Conservation (phyloP, 1,140 invertebrate genomes). For the Samia ricini region DNA sequence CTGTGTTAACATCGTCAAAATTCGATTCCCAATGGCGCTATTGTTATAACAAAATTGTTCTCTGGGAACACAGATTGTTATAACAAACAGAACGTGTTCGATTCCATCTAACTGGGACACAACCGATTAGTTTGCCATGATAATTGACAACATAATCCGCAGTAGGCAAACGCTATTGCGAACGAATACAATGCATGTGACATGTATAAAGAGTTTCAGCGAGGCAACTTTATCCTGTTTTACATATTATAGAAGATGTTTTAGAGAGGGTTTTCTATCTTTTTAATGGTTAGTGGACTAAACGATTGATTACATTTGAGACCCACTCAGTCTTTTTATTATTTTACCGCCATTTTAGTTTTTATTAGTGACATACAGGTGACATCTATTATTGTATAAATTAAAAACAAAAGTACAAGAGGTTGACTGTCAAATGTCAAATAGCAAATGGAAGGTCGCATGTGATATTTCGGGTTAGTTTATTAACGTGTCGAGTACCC, state of each 20-base stretch:
- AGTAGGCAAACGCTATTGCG: background rate
- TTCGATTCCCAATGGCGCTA: background rate
- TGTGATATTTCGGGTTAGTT: no score
- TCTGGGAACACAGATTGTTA: background rate
- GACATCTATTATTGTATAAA: background rate
- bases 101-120: slow-evolving; percentile 1
- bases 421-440: no score
- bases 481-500: no score
- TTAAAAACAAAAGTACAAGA: no score
- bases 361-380: no score
- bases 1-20: slow-evolving; percentile 6
- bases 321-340: background rate
- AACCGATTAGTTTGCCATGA: slow-evolving; percentile 24
- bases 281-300: background rate
- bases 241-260: no score
- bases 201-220: slow-evolving; percentile 1
- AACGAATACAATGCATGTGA: slow-evolving; percentile 6
- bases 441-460: no score
- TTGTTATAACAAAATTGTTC: background rate
- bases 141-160: slow-evolving; percentile 25
- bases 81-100: background rate
- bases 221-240: background rate
- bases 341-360: no score
- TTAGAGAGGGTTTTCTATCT: no score
- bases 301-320: background rate